Percentiles rank a stretch among this genome's conserved stretches.
Evolutionary conservation across 2,888 invertebrate genomes (phyloP).

Genomic region (Eupithecia insigniata): DNA sequence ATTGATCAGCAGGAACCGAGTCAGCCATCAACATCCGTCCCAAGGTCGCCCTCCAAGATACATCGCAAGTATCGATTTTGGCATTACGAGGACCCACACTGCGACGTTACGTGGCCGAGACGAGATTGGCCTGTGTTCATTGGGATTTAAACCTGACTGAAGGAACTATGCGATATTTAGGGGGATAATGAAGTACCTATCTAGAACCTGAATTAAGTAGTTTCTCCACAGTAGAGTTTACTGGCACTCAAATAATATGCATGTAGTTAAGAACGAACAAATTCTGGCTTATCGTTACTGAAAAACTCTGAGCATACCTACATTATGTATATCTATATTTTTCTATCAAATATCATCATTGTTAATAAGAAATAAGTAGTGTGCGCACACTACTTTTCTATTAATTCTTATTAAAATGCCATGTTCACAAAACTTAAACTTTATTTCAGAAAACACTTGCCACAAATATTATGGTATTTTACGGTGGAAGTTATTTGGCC

Average conservation of each 20-base stretch:
- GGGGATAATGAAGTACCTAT: background rate
- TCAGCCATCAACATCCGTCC: constrained; percentile 15
- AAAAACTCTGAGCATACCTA: background rate
- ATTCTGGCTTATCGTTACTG: background rate
- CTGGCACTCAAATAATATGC: background rate
- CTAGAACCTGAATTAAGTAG: background rate
- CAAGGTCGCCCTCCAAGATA: constrained; percentile 32
- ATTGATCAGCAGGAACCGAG: constrained; percentile 9
- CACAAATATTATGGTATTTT: constrained; percentile 3
- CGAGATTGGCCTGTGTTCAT: background rate
- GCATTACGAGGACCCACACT: constrained; percentile 13
- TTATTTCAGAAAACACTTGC: background rate
- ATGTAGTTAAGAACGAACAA: background rate
- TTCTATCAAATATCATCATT: background rate
- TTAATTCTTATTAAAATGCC: background rate
- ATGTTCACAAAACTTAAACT: background rate
- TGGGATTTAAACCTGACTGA: background rate
- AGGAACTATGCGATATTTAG: background rate
- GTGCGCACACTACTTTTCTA: no score
- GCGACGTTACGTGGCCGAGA: constrained; percentile 3
- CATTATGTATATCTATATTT: background rate
- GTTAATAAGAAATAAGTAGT: no score
- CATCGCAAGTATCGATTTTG: constrained; percentile 28
- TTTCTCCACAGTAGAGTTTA: no score
- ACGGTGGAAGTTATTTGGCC: constrained; percentile 6